Conservation (phyloP, 2,888 invertebrate genomes). For the Philereme transversata region DNA sequence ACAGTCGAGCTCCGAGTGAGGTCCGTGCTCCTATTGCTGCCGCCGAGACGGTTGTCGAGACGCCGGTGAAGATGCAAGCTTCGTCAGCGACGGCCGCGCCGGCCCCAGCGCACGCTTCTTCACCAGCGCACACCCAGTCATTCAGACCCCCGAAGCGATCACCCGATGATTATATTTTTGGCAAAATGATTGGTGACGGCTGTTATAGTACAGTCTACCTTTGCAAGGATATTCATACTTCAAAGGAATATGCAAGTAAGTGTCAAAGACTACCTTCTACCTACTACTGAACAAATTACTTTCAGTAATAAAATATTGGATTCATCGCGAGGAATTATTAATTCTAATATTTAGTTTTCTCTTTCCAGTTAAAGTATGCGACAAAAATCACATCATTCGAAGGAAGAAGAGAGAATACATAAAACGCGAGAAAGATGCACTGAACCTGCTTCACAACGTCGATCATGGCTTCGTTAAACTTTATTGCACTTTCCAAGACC, state of each 20-base stretch:
- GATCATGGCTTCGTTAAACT: constrained; percentile 96
- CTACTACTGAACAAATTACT: not conserved
- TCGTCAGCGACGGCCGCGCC: constrained; percentile 73
- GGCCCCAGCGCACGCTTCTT: constrained; percentile 65
- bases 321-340: not conserved
- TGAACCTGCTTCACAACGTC: constrained; percentile 92
- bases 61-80: constrained; percentile 80
- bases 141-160: constrained; percentile 85
- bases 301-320: not conserved
- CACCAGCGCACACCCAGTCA: constrained; percentile 71
- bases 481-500: constrained; percentile 98
- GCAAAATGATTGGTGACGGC: constrained; percentile 97
- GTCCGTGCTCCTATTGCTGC: constrained; percentile 81
- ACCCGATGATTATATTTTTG: constrained; percentile 96
- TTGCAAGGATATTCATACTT: constrained; percentile 95
- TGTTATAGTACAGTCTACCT: constrained; percentile 98
- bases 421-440: constrained; percentile 96
- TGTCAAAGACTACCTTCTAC: too few relatives aligned
- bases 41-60: constrained; percentile 78
- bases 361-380: constrained; percentile 97
- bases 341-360: constrained; percentile 3
- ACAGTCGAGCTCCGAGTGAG: constrained; percentile 70
- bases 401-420: constrained; percentile 97
- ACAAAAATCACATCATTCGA: constrained; percentile 95
- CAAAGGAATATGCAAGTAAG: constrained; percentile 97